A percentile compares a stretch with the other conserved stretches of the same genome.
Evolutionary conservation across 2,888 invertebrate species (phyloP).

Genomic region (Hirtodrosophila cameraria): DNA sequence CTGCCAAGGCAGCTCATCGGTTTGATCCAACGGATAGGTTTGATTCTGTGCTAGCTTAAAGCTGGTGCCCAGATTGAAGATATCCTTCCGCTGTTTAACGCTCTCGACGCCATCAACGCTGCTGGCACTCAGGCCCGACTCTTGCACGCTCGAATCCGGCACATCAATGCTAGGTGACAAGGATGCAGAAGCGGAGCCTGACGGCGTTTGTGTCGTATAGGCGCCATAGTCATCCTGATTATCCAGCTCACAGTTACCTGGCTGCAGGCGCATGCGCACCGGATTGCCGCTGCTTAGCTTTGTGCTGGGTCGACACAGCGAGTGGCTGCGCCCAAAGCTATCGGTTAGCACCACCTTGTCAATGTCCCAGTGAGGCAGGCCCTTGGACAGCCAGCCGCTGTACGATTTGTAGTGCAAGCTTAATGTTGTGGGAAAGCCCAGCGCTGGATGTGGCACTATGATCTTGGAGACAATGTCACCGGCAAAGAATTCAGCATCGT

Average conservation of each 20-base stretch:
- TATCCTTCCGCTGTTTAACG: conserved; percentile 82
- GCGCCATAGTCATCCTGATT: conserved; percentile 82
- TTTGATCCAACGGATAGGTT: conserved; percentile 69
- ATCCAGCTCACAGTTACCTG: conserved; percentile 91
- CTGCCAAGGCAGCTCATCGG: conserved; percentile 85
- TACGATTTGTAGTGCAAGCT: conserved; percentile 94
- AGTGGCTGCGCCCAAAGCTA: conserved; percentile 93
- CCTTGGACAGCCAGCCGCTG: conserved; percentile 95
- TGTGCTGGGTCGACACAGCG: conserved; percentile 91
- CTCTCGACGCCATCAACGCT: conserved; percentile 79
- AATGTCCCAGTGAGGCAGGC: conserved; percentile 91
- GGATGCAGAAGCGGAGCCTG: too few relatives aligned
- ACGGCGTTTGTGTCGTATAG: conserved; percentile 66
- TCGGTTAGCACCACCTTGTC: conserved; percentile 93
- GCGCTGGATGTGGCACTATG: conserved; percentile 94
- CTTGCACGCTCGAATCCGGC: conserved; percentile 73
- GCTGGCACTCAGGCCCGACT: conserved; percentile 58
- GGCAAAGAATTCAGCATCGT: conserved; percentile 89
- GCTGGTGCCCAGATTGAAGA: conserved; percentile 83
- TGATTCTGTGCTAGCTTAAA: conserved; percentile 81
- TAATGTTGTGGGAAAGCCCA: conserved; percentile 89
- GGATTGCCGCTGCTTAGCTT: conserved; percentile 90
- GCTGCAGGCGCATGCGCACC: conserved; percentile 89
- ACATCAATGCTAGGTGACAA: conserved; percentile 39
- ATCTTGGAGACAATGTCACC: conserved; percentile 91